phyloP scores from a whole-genome alignment of 2,888 invertebrate genomes.

The Hartigia nigra region DNA sequence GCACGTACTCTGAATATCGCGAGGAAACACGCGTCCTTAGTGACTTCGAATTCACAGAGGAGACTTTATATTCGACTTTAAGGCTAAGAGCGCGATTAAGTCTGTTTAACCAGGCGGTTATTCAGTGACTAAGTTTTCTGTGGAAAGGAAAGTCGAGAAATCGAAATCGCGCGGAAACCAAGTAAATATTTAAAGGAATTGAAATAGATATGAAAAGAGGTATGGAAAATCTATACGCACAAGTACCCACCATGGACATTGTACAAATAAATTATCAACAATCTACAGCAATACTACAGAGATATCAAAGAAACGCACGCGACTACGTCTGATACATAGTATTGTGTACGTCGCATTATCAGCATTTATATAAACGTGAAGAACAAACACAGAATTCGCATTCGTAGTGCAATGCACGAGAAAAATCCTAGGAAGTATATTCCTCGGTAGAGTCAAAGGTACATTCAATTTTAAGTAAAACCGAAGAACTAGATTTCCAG shows the following conservation, averaged over 20 bases:
- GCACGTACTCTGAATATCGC: neutral
- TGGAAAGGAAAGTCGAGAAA: neutral
- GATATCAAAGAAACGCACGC: neutral
- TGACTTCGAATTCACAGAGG: neutral
- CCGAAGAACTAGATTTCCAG: slow-evolving; percentile 41
- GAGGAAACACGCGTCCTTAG: neutral
- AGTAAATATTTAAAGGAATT: neutral
- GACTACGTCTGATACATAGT: neutral
- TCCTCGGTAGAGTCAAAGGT: neutral
- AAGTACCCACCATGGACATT: neutral
- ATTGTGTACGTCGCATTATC: neutral
- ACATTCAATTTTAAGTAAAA: neutral
- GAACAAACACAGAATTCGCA: neutral
- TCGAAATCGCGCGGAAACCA: neutral
- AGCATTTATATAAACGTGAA: neutral
- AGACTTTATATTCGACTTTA: neutral
- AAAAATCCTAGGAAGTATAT: neutral
- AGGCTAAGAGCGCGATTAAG: neutral
- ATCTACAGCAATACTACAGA: neutral
- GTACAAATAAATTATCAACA: neutral
- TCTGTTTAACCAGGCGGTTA: neutral
- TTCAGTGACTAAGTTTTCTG: neutral
- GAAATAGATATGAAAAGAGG: neutral
- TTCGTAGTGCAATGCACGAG: neutral
- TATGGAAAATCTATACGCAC: neutral